phyloP scores from a whole-genome alignment of 1,140 invertebrate species.

The Plectrocnemia conspersa region DNA sequence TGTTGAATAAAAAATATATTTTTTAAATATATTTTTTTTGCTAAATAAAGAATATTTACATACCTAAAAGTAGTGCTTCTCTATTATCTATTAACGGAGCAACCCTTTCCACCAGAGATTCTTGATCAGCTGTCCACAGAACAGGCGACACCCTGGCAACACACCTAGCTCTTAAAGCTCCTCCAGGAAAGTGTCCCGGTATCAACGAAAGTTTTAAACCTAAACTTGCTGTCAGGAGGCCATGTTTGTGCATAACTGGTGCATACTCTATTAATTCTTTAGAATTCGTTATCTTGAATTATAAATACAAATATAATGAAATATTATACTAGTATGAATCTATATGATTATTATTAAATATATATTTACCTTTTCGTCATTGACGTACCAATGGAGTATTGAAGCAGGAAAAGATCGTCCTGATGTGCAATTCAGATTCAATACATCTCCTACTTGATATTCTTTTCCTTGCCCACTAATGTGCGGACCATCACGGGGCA shows the following conservation, averaged over 20 bases:
- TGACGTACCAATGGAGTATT: constrained; percentile 74
- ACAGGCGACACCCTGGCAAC: constrained; percentile 55
- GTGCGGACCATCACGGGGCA: constrained; percentile 69
- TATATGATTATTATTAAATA: neutral
- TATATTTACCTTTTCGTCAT: constrained; percentile 64
- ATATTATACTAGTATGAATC: neutral
- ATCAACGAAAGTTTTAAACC: constrained; percentile 52
- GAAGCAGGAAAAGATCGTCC: constrained; percentile 73
- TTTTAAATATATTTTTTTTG: neutral
- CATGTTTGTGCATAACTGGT: constrained; percentile 50
- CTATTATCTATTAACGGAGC: constrained; percentile 52
- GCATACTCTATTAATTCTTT: constrained; percentile 50
- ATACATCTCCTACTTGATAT: constrained; percentile 71
- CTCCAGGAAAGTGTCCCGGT: constrained; percentile 50
- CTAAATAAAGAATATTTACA: neutral
- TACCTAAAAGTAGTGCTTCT: constrained; percentile 56
- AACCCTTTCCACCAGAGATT: constrained; percentile 47
- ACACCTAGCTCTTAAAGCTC: constrained; percentile 57
- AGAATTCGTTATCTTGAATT: constrained; percentile 45
- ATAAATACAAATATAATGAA: constrained; percentile 9
- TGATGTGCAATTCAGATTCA: constrained; percentile 80
- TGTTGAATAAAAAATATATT: constrained; percentile 12
- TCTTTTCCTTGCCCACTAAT: constrained; percentile 72
- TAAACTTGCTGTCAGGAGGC: constrained; percentile 52
- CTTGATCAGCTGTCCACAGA: constrained; percentile 51